phyloP scores from a whole-genome alignment of 2,888 invertebrate genomes.

The Sesamia inferens region DNA sequence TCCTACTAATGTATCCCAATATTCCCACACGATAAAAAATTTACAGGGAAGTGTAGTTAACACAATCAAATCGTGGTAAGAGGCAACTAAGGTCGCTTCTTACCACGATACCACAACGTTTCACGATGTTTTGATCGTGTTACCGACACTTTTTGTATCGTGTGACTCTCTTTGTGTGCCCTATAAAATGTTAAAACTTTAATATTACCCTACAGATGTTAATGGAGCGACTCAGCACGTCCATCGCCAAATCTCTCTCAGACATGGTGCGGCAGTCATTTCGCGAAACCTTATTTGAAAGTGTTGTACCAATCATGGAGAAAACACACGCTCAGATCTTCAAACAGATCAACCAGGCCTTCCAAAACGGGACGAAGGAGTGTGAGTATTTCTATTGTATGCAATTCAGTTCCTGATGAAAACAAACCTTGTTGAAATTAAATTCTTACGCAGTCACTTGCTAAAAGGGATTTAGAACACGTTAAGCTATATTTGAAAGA shows the following conservation, averaged over 20 bases:
- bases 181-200: background rate
- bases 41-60: too few relatives aligned
- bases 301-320: conserved; percentile 96
- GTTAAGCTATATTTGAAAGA: background rate
- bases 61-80: too few relatives aligned
- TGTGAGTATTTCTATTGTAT: conserved; percentile 89
- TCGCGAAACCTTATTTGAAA: conserved; percentile 93
- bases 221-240: conserved; percentile 93
- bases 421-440: background rate
- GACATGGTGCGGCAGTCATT: conserved; percentile 94
- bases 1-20: too few relatives aligned
- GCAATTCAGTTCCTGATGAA: background rate
- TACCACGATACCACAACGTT: too few relatives aligned
- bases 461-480: background rate
- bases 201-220: conserved; percentile 85
- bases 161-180: too few relatives aligned
- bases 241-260: conserved; percentile 92
- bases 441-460: background rate
- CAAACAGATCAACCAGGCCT: conserved; percentile 96
- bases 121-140: too few relatives aligned
- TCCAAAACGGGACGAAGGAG: conserved; percentile 96
- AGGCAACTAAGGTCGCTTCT: too few relatives aligned
- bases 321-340: conserved; percentile 96
- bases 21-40: too few relatives aligned
- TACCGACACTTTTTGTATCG: too few relatives aligned